Base-by-base conservation (phyloP, 2,113 vertebrate genomes). In the Tupaia chinensis region DNA sequence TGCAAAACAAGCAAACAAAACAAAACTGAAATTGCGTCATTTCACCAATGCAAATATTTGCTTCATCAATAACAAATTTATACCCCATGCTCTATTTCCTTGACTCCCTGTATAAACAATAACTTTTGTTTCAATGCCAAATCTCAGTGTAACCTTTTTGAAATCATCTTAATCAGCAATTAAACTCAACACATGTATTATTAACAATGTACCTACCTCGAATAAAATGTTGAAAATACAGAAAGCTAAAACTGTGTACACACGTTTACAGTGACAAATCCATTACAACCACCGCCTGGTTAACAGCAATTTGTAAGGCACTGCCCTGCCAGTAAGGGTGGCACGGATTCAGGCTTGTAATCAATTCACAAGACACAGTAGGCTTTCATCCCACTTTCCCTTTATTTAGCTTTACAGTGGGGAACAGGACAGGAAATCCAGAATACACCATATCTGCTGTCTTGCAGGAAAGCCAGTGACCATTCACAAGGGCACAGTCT, bases 1-100 rank as follows among this genome's bases (percentile, higher is more conserved):
- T 86, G 70, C 56, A 91, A 97, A 96, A 87, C 61, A 73, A 85
- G n/a, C 65, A 91, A 92, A 72, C 22, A 53, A 87, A 96, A 70
- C 76, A 90, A 95, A 87, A 83, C 74, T 91, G 83, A 93, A 91
- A 85, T 91, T 86, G 56, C 29, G 0, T 89, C 91, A 94, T 88
- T 91, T 65, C 70, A 89, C 76, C 70, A 76, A 82, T 73, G 83
- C 93, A 97, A 95, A 94, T 96, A 96, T 96, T 97, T 97, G 89
- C 56, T 76, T 92, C 87, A 91, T 95, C 56, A 72, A 80, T 95
- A 97, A 73, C 54, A 83, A 95, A 91, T 90, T 80, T 89, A 89
- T 89, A 63, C 3, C 17, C 85, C 63, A n/a, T 68, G 53, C 53
- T 91, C 89, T 93, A 80, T 93, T 96, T 96, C 91, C 74, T 94